phyloP scores from a whole-genome alignment of 2,113 vertebrate species.

The human region GRCh38 chr6:36735001-36735500 shows the following conservation, averaged over 20 bases:
- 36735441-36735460: background rate
- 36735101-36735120: background rate
- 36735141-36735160: background rate
- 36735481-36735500: background rate
- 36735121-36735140: background rate
- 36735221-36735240: background rate
- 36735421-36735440: background rate
- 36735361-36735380: background rate
- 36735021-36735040: background rate
- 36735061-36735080: background rate
- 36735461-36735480: background rate
- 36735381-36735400: too few species aligned
- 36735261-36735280: background rate
- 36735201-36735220: background rate
- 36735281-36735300: background rate
- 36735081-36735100: background rate
- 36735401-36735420: background rate
- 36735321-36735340: background rate
- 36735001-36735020: too few species aligned
- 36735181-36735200: background rate
- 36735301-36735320: background rate
- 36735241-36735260: background rate
- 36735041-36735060: background rate
- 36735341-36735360: background rate
- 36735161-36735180: background rate